Conservation (phyloP, 2,113 vertebrate species). For the Oxyura jamaicensis region DNA sequence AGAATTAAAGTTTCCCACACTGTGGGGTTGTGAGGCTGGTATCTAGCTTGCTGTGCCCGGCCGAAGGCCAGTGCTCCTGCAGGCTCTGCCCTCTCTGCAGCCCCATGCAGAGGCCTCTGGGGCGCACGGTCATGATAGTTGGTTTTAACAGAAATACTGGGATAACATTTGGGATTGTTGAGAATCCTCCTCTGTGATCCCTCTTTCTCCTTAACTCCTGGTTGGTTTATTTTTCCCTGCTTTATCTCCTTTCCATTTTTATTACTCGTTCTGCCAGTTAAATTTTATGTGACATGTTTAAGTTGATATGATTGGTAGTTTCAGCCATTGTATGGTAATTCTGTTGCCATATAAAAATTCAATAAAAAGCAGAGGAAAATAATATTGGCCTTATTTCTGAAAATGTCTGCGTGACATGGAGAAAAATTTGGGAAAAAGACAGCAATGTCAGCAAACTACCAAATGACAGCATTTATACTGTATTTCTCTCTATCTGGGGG, state of each 20-base stretch:
- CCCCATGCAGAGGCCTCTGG: background rate
- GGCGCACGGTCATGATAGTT: background rate
- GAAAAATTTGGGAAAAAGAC: background rate
- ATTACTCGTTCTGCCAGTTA: background rate
- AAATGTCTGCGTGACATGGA: background rate
- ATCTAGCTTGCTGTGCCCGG: background rate
- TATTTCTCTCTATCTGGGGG: background rate
- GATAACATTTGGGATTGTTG: background rate
- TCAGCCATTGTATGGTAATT: background rate
- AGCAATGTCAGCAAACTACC: background rate
- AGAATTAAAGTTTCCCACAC: no score
- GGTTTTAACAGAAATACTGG: background rate
- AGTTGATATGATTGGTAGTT: background rate
- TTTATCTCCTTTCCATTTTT: background rate
- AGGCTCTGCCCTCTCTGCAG: no score
- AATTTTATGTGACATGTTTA: conserved; percentile 15
- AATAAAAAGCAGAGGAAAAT: background rate
- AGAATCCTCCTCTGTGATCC: background rate
- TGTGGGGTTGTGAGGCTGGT: background rate
- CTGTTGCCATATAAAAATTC: background rate
- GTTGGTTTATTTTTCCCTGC: background rate
- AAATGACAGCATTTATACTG: background rate
- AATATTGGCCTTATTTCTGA: background rate
- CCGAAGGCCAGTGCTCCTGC: background rate
- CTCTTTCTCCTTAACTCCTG: background rate